Conservation (phyloP, 1,140 invertebrate genomes). For the Papilio aristodemus region DNA sequence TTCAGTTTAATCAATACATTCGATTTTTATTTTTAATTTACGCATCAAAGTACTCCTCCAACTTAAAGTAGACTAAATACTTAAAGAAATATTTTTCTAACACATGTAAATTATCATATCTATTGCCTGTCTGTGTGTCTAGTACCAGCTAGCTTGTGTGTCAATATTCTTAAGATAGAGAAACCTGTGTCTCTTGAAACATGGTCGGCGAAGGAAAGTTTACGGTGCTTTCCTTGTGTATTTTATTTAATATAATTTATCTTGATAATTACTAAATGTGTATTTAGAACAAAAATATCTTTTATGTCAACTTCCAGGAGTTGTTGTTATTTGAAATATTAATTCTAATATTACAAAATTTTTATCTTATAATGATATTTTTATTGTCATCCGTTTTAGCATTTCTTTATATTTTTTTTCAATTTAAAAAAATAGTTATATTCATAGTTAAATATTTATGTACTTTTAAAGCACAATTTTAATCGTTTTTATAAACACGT, state of each 20-base stretch:
- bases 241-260: neutral
- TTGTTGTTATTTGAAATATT: neutral
- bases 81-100: conserved; percentile 25
- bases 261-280: neutral
- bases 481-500: conserved; percentile 1
- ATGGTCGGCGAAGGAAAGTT: neutral
- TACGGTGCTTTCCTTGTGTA: too few species aligned
- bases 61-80: neutral
- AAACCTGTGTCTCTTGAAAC: too few species aligned
- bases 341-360: neutral
- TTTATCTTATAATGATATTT: too few species aligned
- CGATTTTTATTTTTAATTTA: too few species aligned
- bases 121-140: conserved; percentile 36
- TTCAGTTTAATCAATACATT: too few species aligned
- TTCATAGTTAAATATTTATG: neutral
- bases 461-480: neutral
- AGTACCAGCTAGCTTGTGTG: conserved; percentile 46
- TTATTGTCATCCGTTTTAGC: too few species aligned
- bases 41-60: neutral
- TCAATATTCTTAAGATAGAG: neutral
- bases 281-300: neutral
- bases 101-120: neutral
- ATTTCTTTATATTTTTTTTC: too few species aligned
- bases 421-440: neutral
- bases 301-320: neutral